phyloP scores from a whole-genome alignment of 2,888 invertebrate genomes.

The Neoascia interrupta region DNA sequence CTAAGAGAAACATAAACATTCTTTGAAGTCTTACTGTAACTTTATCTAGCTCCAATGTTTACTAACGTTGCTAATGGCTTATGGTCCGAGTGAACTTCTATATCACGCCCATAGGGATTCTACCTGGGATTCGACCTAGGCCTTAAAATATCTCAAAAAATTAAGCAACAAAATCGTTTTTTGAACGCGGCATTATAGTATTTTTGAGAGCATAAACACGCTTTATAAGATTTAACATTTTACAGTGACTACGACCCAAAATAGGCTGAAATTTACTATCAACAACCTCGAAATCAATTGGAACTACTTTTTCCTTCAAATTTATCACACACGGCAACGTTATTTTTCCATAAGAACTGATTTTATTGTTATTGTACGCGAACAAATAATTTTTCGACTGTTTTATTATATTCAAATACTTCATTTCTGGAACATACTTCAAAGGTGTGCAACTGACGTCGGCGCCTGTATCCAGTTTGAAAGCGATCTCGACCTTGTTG shows the following conservation, averaged over 20 bases:
- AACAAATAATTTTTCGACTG: constrained; percentile 1
- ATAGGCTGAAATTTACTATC: constrained; percentile 35
- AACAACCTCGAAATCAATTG: constrained; percentile 33
- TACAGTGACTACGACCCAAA: constrained; percentile 23
- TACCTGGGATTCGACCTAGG: constrained; percentile 35
- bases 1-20: constrained; percentile 73
- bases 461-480: constrained; percentile 57
- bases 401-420: constrained; percentile 14
- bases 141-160: constrained; percentile 35
- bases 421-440: constrained; percentile 44
- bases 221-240: constrained; percentile 14
- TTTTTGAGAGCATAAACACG: constrained; percentile 12
- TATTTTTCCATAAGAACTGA: constrained; percentile 36
- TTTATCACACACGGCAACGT: constrained; percentile 31
- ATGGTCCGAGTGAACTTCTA: constrained; percentile 72
- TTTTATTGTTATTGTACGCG: constrained; percentile 24
- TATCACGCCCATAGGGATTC: constrained; percentile 65
- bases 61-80: constrained; percentile 73
- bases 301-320: not conserved
- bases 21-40: constrained; percentile 69
- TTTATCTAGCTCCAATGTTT: constrained; percentile 72
- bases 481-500: constrained; percentile 27
- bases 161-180: constrained; percentile 1
- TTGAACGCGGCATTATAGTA: constrained; percentile 31
- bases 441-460: constrained; percentile 43